Base-by-base conservation (phyloP, 2,888 invertebrate genomes). In the Orthonychiurus folsomi region DNA sequence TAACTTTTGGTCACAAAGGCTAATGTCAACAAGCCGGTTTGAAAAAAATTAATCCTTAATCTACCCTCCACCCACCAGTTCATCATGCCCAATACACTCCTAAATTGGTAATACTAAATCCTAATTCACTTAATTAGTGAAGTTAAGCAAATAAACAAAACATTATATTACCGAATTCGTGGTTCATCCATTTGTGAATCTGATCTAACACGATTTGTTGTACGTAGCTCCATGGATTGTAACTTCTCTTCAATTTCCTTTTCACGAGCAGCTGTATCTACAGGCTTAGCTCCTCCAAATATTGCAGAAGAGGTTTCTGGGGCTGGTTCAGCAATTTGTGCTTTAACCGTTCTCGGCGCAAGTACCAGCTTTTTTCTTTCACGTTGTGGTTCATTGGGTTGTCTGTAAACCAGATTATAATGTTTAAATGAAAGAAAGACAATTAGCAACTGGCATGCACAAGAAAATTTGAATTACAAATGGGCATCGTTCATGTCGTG, bases 251-350 rank as follows among this genome's bases (percentile, higher is more conserved):
- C 95, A 69, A 95, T 94, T 80, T 93, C 89, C 60, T 89, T 82
- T 75, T 94, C 93, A 73, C 88, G 84, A 55, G 90, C 87, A 59
- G 90, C 86, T 1, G 95, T 96, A 76, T 95, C 93, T 0, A 96
- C 95, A 0, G 95, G 95, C 76, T 89, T 92, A 21, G 95, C 95
- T 28, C 85, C 87, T n/a, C 95, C 95, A 76, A 95, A 95, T 71
- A 95, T 93, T 63, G 86, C 88, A 56, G 85, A 83, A 0, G 86
- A 81, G 48, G 78, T 75, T 12, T 75, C 70, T 21, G 69, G 67
- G 26, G 71, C 68, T 28, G 68, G 65, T 25, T 74, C 68, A 56
- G 71, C 67, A 15, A 37, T 50, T 15, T 62, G 61, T 12, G 61
- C 28, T 23, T 62, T 63, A 2, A 66, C 84, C 1, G 89, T 86